These are phyloP conservation scores for Drosophila percnosoma DNA, from an alignment of 2,888 invertebrate genomes.

Conservation along the genomic window DNA sequence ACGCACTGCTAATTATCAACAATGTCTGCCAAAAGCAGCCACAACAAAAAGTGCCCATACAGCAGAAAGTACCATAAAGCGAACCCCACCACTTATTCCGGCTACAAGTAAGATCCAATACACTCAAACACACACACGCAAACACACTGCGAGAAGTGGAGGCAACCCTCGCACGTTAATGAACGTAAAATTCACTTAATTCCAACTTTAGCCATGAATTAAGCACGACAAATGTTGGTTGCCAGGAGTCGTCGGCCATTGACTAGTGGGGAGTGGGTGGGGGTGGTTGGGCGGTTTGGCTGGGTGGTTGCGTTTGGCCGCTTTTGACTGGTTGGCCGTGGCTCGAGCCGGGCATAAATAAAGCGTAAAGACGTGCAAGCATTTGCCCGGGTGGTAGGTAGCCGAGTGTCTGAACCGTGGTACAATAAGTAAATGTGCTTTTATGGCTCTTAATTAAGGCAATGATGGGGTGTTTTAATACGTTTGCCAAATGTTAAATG, in stretches of 20 bases:
- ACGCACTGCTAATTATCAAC: conserved; percentile 76
- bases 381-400: conserved; percentile 1
- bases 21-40: conserved; percentile 52
- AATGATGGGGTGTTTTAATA: conserved; percentile 85
- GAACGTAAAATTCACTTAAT: conserved; percentile 84
- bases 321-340: conserved; percentile 14
- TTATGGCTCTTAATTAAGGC: conserved; percentile 85
- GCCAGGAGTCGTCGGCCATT: conserved; percentile 39
- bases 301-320: conserved; percentile 13
- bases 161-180: conserved; percentile 80
- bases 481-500: conserved; percentile 84
- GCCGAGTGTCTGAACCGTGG: conserved; percentile 13
- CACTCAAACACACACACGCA: not conserved
- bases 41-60: conserved; percentile 55
- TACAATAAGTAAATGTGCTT: conserved; percentile 84
- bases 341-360: conserved; percentile 61
- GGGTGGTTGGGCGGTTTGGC: not conserved
- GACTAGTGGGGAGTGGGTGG: conserved; percentile 1
- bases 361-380: conserved; percentile 71
- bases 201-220: conserved; percentile 83
- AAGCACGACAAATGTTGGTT: conserved; percentile 76
- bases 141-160: conserved; percentile 14
- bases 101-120: not conserved
- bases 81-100: conserved; percentile 1
- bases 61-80: conserved; percentile 33